Evolutionary conservation across 2,888 invertebrate species (phyloP).

Genomic region (Cheilosia scutellata): DNA sequence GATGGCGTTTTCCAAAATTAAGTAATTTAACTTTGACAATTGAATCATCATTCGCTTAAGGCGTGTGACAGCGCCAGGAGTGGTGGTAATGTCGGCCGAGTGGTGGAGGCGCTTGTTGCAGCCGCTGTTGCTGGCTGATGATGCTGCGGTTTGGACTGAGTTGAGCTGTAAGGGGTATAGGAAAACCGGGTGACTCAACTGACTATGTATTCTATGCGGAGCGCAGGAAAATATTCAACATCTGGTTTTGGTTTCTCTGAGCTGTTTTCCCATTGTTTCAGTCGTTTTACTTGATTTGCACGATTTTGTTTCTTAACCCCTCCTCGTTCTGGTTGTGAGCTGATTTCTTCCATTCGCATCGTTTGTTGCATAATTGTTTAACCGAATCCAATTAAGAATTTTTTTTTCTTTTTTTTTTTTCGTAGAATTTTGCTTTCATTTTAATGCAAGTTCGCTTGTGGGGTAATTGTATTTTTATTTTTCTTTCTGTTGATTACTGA

Average conservation of each 20-base stretch:
- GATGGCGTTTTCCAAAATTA: conserved; percentile 49
- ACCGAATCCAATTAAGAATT: conserved; percentile 71
- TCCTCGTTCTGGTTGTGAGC: conserved; percentile 7
- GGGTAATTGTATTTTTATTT: conserved; percentile 23
- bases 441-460: conserved; percentile 55
- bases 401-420: conserved; percentile 18
- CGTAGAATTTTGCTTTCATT: conserved; percentile 49
- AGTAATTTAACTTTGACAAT: conserved; percentile 76
- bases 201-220: conserved; percentile 41
- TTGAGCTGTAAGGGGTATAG: not conserved
- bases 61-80: conserved; percentile 46
- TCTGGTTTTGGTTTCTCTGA: conserved; percentile 63
- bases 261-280: conserved; percentile 49
- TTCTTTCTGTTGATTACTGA: conserved; percentile 13
- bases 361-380: conserved; percentile 73
- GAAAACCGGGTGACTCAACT: no score
- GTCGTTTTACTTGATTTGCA: conserved; percentile 30
- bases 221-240: conserved; percentile 57
- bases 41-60: conserved; percentile 67
- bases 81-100: conserved; percentile 59
- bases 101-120: conserved; percentile 56
- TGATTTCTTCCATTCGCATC: conserved; percentile 48
- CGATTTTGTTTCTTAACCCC: conserved; percentile 1
- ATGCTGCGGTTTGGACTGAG: conserved; percentile 36
- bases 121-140: conserved; percentile 47